Evolutionary conservation across 2,113 vertebrate genomes (phyloP).

Genomic region (Amazona guildingii): DNA sequence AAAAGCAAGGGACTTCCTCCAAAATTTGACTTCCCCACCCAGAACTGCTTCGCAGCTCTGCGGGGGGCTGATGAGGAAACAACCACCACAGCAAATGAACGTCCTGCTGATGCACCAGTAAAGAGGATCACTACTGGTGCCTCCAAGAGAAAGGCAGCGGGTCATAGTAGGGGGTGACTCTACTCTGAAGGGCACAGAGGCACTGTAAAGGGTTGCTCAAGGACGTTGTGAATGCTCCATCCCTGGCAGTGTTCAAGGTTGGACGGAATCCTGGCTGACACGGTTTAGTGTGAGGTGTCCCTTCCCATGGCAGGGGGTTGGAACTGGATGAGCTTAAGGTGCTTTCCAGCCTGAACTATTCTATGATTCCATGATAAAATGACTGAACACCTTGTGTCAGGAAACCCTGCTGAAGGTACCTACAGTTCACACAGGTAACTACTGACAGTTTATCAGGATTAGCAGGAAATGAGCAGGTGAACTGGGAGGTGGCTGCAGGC

Average conservation of each 20-base stretch:
- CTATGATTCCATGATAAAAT: neutral
- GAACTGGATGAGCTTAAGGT: neutral
- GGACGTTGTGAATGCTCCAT: neutral
- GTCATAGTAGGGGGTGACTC: neutral
- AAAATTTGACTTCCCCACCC: too few species aligned
- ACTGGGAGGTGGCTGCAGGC: neutral
- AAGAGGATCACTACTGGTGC: neutral
- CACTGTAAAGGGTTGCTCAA: neutral
- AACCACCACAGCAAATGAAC: neutral
- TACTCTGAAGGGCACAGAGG: neutral
- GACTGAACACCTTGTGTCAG: neutral
- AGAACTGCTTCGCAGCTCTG: neutral
- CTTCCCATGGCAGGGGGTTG: neutral
- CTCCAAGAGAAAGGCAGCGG: neutral
- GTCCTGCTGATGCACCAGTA: neutral
- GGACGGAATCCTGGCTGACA: neutral
- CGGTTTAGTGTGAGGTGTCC: neutral
- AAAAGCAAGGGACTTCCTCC: too few species aligned
- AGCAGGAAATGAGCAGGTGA: neutral
- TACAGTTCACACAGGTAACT: neutral
- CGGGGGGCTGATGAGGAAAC: neutral
- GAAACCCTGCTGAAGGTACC: neutral
- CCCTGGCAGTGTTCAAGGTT: neutral
- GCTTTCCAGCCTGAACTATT: neutral
- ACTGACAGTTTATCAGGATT: neutral